Percentiles rank a stretch among this genome's conserved stretches.
Conservation (phyloP, 2,797 vertebrate species). For the Buceros bicornis region DNA sequence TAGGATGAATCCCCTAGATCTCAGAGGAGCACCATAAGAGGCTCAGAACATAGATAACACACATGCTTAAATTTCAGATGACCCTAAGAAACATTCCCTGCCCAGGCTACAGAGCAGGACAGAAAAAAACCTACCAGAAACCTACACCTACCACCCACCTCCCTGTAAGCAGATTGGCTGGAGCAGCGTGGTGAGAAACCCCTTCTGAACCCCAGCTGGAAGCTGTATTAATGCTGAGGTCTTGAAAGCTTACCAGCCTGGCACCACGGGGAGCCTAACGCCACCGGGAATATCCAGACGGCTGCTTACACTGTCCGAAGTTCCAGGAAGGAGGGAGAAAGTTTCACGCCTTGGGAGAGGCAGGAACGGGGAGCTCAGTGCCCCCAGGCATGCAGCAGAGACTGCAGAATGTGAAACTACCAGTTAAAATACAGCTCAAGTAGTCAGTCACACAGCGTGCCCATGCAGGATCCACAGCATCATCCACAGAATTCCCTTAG, state of each 20-base stretch:
- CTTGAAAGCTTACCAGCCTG: not conserved
- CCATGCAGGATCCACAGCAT: not conserved
- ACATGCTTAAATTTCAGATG: not conserved
- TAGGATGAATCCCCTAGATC: not conserved
- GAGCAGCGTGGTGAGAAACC: not conserved
- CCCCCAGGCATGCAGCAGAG: not conserved
- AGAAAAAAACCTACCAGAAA: not conserved
- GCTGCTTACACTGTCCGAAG: not conserved
- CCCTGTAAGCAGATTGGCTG: not conserved
- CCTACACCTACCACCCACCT: not conserved
- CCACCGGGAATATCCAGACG: not conserved
- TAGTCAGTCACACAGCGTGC: not conserved
- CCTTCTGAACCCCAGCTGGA: not conserved
- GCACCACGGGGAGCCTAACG: not conserved
- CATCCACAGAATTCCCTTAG: not conserved
- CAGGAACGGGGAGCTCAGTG: not conserved
- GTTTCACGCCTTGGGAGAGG: not conserved
- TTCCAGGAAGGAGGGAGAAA: not conserved
- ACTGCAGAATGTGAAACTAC: not conserved
- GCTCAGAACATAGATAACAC: not conserved
- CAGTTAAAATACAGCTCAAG: not conserved
- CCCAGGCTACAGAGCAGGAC: not conserved
- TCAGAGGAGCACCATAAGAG: not conserved
- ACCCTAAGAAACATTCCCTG: not conserved
- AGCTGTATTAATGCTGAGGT: not conserved